Evolutionary conservation across 2,797 vertebrate genomes (phyloP), one percentile per base, ranked within the genome.

Genomic region (Manis crassicaudata): DNA sequence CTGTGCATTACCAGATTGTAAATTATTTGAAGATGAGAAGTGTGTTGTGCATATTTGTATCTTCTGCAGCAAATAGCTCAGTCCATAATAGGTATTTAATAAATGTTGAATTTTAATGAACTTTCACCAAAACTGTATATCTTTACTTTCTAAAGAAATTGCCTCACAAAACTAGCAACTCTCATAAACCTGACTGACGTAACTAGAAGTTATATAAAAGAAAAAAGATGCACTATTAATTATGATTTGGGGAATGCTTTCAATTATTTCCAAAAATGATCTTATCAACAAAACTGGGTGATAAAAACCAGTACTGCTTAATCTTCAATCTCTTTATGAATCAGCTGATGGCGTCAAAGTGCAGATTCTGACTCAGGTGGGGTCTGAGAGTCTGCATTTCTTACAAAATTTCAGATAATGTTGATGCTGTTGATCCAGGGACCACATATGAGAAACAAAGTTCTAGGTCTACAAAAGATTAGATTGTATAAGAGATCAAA

Each of bases 61-160:
- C 27, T 80, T 62, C n/a, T 85, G 60, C 37, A 94, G 8, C 35
- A 82, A 76, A 82, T 54, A 76, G 7, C 5, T 92, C 52, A 40
- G 46, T 52, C 35, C 23, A 65, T 18, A 62, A 8, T 70, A 65
- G 20, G 50, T 60, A 46, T 29, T 83, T 40, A 86, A n/a, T 77
- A 83, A 54, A 52, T 84, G 63, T 73, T 88, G 52, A 79, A 84
- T 73, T 65, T 35, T 76, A 43, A 80, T 75, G 17, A 56, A 83
- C 60, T 95, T 90, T 92, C 29, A 84, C 70, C 32, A 40, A 58
- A 89, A 58, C 43, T 62, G 54, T 89, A 63, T 67, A 56, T 70
- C n/a, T 92, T 88, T 92, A 54, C 13, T 88, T 88, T 87, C 63
- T 89, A 67, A 91, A 83, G 21, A 67, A 86, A 67, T 83, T 76